phyloP scores from a whole-genome alignment of 1,140 invertebrate genomes.

The Ceratina japonica region DNA sequence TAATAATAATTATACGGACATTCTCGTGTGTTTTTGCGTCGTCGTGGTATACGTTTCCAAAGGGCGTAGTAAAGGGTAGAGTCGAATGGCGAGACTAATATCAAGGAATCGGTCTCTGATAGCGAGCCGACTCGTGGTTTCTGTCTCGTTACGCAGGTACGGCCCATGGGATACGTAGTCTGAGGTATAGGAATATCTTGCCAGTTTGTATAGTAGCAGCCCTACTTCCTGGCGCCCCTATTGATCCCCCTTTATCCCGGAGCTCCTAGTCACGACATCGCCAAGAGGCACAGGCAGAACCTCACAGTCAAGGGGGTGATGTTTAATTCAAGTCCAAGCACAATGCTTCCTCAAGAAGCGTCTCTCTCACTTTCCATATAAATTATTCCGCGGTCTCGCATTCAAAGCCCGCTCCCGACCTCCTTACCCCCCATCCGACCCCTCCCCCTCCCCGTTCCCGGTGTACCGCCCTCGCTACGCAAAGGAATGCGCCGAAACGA shows the following conservation, averaged over 20 bases:
- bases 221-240: slow-evolving; percentile 60
- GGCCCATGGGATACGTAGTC: slow-evolving; percentile 54
- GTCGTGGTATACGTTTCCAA: neutral
- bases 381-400: slow-evolving; percentile 64
- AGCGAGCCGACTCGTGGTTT: slow-evolving; percentile 27
- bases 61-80: no score
- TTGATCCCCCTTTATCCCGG: slow-evolving; percentile 61
- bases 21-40: no score
- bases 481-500: slow-evolving; percentile 56
- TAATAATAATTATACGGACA: no score
- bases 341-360: slow-evolving; percentile 66
- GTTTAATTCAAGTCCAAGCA: slow-evolving; percentile 68
- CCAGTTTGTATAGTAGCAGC: slow-evolving; percentile 63
- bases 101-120: slow-evolving; percentile 29
- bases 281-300: slow-evolving; percentile 61
- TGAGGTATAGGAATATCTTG: slow-evolving; percentile 57
- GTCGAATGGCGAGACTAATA: neutral
- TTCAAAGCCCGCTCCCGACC: slow-evolving; percentile 43
- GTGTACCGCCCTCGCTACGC: slow-evolving; percentile 15
- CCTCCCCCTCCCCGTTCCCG: no score
- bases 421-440: neutral
- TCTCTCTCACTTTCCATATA: slow-evolving; percentile 57
- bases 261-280: slow-evolving; percentile 67
- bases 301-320: slow-evolving; percentile 62
- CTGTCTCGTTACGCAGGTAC: slow-evolving; percentile 54